Percentiles rank a stretch among this genome's conserved stretches.
These are phyloP conservation scores for Parazoanthus darwini DNA, from an alignment of 92 coral and sea anemone species.

Conservation along the genomic window DNA sequence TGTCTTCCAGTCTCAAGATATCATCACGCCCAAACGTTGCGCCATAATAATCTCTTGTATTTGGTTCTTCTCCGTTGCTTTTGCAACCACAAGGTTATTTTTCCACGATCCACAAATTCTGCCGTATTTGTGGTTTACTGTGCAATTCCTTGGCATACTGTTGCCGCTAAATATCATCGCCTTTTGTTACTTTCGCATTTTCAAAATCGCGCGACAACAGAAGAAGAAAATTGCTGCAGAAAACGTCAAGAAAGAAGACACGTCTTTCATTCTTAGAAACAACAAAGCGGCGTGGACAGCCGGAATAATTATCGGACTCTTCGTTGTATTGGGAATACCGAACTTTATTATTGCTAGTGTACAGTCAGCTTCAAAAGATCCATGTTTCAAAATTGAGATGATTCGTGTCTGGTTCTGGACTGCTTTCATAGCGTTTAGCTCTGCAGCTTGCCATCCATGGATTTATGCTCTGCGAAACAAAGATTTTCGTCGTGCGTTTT, in stretches of 20 bases:
- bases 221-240: slow-evolving; percentile 44
- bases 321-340: slow-evolving; percentile 48
- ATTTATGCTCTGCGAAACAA: slow-evolving; percentile 52
- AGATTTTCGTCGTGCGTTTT: slow-evolving; percentile 48
- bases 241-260: slow-evolving; percentile 8
- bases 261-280: slow-evolving; percentile 24
- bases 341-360: slow-evolving; percentile 45
- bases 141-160: slow-evolving; percentile 47
- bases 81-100: slow-evolving; percentile 51
- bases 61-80: slow-evolving; percentile 51
- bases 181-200: slow-evolving; percentile 55
- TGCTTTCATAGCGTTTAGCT: slow-evolving; percentile 48
- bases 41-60: slow-evolving; percentile 25
- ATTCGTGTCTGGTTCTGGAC: slow-evolving; percentile 54
- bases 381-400: slow-evolving; percentile 32
- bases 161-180: slow-evolving; percentile 52
- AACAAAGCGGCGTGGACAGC: slow-evolving; percentile 54
- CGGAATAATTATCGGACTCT: slow-evolving; percentile 49
- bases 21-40: slow-evolving; percentile 41
- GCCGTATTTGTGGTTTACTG: slow-evolving; percentile 53
- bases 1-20: slow-evolving; percentile 43
- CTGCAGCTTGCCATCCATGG: slow-evolving; percentile 56
- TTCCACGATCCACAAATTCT: slow-evolving; percentile 38
- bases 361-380: slow-evolving; percentile 29
- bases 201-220: slow-evolving; percentile 49